phyloP scores from a whole-genome alignment of 2,797 vertebrate genomes.

The Coregonus suidteri region DNA sequence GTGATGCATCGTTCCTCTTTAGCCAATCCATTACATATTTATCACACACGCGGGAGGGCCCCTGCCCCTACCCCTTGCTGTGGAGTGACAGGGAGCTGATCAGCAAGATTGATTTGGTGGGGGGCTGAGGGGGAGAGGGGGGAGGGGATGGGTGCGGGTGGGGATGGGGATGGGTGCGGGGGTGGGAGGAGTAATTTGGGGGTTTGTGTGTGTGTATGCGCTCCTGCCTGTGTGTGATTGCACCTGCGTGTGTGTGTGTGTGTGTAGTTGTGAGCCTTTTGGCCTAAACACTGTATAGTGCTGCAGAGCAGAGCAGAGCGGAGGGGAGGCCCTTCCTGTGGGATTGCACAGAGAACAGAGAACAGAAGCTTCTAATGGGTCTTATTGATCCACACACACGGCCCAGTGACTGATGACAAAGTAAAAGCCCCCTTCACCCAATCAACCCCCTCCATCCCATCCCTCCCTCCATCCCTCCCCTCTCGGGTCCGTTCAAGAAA shows the following conservation, averaged over 20 bases:
- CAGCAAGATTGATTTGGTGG: conserved; percentile 3
- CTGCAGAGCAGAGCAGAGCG: conserved; percentile 9
- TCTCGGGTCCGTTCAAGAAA: not conserved
- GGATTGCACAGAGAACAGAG: conserved; percentile 24
- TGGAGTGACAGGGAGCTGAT: conserved; percentile 13
- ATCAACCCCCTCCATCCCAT: conserved; percentile 25
- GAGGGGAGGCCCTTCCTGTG: conserved; percentile 27
- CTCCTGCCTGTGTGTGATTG: too few species aligned
- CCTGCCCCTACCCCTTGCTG: conserved; percentile 13
- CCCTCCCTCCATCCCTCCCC: conserved; percentile 10
- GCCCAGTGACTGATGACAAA: conserved; percentile 55
- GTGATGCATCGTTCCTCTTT: conserved; percentile 52
- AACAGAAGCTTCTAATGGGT: conserved; percentile 52
- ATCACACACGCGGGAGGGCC: conserved; percentile 35
- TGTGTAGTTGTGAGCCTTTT: conserved; percentile 2
- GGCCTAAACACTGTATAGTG: not conserved
- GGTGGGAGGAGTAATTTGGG: not conserved
- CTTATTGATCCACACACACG: conserved; percentile 55
- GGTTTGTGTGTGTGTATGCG: not conserved
- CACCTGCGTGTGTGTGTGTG: not conserved
- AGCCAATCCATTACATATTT: conserved; percentile 53
- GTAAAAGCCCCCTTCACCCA: conserved; percentile 51
- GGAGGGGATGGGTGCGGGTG: not conserved
- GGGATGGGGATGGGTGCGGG: not conserved
- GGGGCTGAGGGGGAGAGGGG: not conserved